Base-by-base conservation (phyloP, 2,113 vertebrate species). In the Terrapene triunguis region DNA sequence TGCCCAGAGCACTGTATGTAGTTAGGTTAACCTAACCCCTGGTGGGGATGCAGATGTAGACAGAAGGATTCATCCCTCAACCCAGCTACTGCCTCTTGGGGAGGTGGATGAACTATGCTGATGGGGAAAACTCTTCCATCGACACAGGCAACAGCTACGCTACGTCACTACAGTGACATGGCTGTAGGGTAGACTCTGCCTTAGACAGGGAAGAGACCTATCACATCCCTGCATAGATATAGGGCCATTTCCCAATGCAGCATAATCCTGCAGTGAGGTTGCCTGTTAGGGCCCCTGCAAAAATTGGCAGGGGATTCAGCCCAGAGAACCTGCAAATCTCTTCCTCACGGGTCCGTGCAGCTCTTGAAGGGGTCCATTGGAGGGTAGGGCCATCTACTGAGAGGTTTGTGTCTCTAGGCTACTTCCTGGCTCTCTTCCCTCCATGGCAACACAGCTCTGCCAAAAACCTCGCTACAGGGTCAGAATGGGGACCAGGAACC, bases 371-470 rank as follows among this genome's bases (percentile, higher is more conserved):
- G 47, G 29, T 0, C n/a, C 90, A 65, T 89, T 3, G 1, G 6
- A 82, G 4, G 48, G 32, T 94, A 88, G 85, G 72, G 89, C 94
- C 85, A 91, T n/a, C 79, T 27, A 0, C 80, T 86, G 74, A 92
- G 93, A 96, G 95, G 94, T 14, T 51, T 82, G 95, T 53, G 85
- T 93, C 87, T 78, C n/a, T 44, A 76, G 22, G 24, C 11, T 13
- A 25, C 72, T 44, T 96, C 92, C 38, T 88, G 83, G 95, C 97
- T 97, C 92, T 92, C 94, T 95, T 76, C 85, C 95, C 90, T 96
- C 92, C 96, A 96, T 96, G 95, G 97, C 94, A 97, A 96, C 95
- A 81, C 92, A 51, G 90, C 95, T 69, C 16, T n/a, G 35, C 35
- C 32, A 69, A 21, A 69, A 69, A 69, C 65, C 35, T n/a, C 65